These are phyloP conservation scores for Gila robusta DNA, from an alignment of 2,797 vertebrate genomes.

Conservation along the genomic window DNA sequence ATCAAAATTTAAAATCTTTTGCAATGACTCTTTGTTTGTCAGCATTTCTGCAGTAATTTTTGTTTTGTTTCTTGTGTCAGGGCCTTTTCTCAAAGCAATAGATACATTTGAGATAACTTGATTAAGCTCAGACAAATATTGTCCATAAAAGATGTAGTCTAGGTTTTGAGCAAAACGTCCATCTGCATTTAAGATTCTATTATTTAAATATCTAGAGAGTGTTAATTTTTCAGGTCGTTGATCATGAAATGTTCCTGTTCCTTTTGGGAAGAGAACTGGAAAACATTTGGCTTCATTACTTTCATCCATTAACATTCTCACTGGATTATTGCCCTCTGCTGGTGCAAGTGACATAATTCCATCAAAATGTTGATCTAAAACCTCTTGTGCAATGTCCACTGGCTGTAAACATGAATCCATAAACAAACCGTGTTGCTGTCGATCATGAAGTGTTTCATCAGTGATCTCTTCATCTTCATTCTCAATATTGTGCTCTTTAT, in stretches of 20 bases:
- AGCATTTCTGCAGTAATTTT: background rate
- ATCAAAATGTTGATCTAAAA: too few species aligned
- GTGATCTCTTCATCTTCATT: background rate
- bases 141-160: too few species aligned
- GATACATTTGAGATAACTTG: conserved; percentile 54
- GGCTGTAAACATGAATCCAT: too few species aligned
- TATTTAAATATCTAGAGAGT: background rate
- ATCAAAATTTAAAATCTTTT: too few species aligned
- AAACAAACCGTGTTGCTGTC: too few species aligned
- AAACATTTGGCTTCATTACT: too few species aligned
- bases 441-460: too few species aligned
- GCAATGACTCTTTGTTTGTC: conserved; percentile 1
- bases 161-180: too few species aligned
- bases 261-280: too few species aligned
- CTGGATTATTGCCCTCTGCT: conserved; percentile 19
- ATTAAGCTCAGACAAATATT: background rate
- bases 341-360: conserved; percentile 25
- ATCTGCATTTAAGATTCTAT: too few species aligned
- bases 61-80: background rate
- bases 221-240: conserved; percentile 5
- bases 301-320: too few species aligned
- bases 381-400: too few species aligned
- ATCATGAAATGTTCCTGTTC: background rate
- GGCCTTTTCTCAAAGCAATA: conserved; percentile 34
- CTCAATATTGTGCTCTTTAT: background rate